A percentile compares a stretch with the other conserved stretches of the same genome.
Conservation (phyloP, 2,113 vertebrate species). For the Lagopus leucura region DNA sequence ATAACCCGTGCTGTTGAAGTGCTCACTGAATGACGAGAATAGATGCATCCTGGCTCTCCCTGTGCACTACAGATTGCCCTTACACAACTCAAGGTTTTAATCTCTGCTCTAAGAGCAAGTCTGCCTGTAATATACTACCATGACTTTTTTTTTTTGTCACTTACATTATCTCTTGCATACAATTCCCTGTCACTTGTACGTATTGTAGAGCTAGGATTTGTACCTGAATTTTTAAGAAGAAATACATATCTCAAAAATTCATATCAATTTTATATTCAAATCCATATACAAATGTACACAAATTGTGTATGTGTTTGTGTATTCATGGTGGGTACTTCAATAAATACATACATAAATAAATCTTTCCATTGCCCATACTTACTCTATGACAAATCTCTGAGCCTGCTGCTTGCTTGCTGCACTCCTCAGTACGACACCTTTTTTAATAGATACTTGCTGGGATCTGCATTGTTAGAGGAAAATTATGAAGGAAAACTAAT, state of each 20-base stretch:
- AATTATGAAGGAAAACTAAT: not conserved
- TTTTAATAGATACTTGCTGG: not conserved
- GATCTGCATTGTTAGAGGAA: not conserved
- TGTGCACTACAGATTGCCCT: not conserved
- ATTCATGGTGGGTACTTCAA: not conserved
- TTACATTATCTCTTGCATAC: not conserved
- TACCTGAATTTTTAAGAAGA: not conserved
- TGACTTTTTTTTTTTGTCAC: not conserved
- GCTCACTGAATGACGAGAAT: accelerated
- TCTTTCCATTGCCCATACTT: not conserved
- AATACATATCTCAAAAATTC: not conserved
- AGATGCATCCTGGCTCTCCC: not conserved
- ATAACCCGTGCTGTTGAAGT: not conserved
- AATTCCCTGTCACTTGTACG: not conserved
- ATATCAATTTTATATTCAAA: not conserved
- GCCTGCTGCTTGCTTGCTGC: not conserved
- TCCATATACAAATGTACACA: not conserved
- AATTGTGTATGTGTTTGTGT: not conserved
- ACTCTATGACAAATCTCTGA: not conserved
- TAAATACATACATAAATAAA: not conserved
- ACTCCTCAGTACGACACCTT: not conserved
- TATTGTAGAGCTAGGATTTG: not conserved
- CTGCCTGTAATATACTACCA: not conserved
- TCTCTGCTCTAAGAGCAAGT: not conserved
- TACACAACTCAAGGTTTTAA: not conserved